These are phyloP conservation scores for Chloroceryle inda DNA, from an alignment of 2,797 vertebrate species.

Conservation along the genomic window DNA sequence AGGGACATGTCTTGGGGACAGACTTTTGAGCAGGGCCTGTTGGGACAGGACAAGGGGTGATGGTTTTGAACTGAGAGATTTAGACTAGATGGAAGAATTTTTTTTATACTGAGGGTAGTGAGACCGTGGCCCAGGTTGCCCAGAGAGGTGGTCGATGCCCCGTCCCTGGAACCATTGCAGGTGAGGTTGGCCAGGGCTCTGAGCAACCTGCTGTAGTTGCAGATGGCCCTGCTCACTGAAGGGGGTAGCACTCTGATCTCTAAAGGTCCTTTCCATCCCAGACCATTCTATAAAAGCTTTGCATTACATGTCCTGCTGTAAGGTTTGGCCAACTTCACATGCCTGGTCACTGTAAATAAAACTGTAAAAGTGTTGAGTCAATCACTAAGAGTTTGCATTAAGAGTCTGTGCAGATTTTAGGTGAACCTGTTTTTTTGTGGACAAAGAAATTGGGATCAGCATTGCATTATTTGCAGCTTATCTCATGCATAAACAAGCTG, in stretches of 20 bases:
- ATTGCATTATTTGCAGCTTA: neutral
- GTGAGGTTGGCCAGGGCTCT: neutral
- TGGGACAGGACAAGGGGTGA: neutral
- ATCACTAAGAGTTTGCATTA: neutral
- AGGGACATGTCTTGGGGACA: neutral
- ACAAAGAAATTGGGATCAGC: neutral
- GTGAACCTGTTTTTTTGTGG: neutral
- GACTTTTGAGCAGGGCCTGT: neutral
- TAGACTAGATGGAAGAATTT: neutral
- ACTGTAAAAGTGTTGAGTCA: neutral
- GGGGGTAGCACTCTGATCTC: neutral
- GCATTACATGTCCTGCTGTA: fast-evolving
- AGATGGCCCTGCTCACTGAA: neutral
- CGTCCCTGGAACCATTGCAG: neutral
- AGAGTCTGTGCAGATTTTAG: neutral
- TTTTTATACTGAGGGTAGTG: neutral
- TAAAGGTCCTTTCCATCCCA: neutral
- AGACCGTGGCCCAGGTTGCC: neutral
- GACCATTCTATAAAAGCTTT: neutral
- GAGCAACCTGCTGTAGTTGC: neutral
- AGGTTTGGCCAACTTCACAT: neutral
- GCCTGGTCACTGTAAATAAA: neutral
- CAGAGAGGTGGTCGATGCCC: neutral
- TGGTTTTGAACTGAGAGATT: neutral
- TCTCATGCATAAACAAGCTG: fast-evolving